Conservation (phyloP, 2,113 vertebrate genomes). For the Apteryx mantelli region DNA sequence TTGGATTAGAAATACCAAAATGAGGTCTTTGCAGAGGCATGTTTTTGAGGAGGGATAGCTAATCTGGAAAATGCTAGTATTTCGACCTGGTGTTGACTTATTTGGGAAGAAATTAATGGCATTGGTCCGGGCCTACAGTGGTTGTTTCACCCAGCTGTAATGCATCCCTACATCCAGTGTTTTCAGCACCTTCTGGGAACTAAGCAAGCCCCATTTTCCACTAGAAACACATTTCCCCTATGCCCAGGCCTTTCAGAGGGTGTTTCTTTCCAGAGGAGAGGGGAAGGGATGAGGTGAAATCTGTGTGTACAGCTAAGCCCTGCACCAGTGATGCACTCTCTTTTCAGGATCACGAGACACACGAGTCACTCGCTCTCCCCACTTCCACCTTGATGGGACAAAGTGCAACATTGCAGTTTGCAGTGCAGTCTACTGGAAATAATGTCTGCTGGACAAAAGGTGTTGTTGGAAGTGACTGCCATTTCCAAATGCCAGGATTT, state of each 20-base stretch:
- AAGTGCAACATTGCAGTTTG: conserved; percentile 29
- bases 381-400: conserved; percentile 20
- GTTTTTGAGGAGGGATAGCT: background rate
- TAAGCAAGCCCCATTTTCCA: background rate
- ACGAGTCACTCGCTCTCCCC: background rate
- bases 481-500: conserved; percentile 34
- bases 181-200: background rate
- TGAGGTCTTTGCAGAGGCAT: background rate
- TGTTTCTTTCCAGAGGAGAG: background rate
- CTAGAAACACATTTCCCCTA: background rate
- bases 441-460: conserved; percentile 32
- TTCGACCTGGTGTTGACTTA: background rate
- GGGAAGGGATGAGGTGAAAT: background rate
- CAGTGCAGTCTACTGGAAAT: conserved; percentile 19
- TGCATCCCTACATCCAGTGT: background rate
- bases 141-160: background rate
- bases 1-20: conserved; percentile 27
- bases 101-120: background rate
- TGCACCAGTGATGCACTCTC: background rate
- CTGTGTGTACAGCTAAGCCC: background rate
- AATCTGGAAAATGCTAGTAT: conserved; percentile 2
- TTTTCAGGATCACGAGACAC: conserved; percentile 13
- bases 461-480: background rate
- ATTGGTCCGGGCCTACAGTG: background rate
- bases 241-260: background rate